Evolutionary conservation across 1,140 invertebrate species (phyloP).

Genomic region (Atta texana): DNA sequence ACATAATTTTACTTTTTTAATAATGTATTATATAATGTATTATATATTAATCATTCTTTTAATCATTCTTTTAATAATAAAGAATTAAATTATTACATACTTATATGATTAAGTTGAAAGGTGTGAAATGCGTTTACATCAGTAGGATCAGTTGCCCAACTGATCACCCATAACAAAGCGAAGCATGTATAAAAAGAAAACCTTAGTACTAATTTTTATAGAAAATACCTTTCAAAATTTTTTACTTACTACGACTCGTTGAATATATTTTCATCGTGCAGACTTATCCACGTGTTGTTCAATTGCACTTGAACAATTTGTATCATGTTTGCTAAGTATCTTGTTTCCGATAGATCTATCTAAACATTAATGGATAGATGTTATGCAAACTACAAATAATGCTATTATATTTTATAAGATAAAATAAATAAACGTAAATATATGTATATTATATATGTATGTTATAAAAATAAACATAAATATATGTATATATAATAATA

Average conservation of each 20-base stretch:
- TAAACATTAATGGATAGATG: conserved; percentile 64
- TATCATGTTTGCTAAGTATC: conserved; percentile 90
- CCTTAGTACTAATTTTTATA: neutral
- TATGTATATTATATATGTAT: neutral
- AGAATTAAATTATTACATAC: conserved; percentile 85
- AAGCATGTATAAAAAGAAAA: conserved; percentile 48
- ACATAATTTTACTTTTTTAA: no score
- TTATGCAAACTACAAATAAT: conserved; percentile 28
- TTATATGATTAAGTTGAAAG: conserved; percentile 91
- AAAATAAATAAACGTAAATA: neutral
- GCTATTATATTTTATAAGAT: neutral
- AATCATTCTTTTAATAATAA: neutral
- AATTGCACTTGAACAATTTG: conserved; percentile 82
- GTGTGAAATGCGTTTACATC: conserved; percentile 92
- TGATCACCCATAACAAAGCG: conserved; percentile 73
- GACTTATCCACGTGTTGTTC: conserved; percentile 71
- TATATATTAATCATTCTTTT: neutral
- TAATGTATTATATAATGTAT: no score
- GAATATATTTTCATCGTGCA: conserved; percentile 79
- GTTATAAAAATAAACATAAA: neutral
- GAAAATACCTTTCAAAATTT: neutral
- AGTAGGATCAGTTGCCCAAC: conserved; percentile 90
- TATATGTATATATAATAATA: neutral
- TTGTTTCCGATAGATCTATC: conserved; percentile 84
- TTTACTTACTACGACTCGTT: conserved; percentile 80